Evolutionary conservation across 2,113 vertebrate species (phyloP), one percentile per base, ranked within the genome.

Genomic region (Labeo rohita): DNA sequence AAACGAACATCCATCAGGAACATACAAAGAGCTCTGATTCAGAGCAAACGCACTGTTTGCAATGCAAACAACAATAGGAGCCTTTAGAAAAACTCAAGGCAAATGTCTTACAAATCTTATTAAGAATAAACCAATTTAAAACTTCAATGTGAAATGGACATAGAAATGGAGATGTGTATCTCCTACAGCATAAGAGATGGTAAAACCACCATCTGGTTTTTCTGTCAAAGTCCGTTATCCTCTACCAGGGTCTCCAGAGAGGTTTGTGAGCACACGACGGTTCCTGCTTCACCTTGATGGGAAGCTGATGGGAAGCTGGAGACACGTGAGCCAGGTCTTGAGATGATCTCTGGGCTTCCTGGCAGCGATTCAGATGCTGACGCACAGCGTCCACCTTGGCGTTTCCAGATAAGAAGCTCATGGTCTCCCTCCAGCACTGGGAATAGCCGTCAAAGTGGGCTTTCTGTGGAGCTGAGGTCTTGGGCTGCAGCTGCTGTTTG

Each of bases 241-340:
- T 92, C 92, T 95, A 94, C 95, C 95, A 96, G 4, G 95, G 95
- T 84, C 95, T 95, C 96, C 95, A 96, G 86, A 96, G 89, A 16
- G 92, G 12, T 0, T 63, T 86, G 72, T 52, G 89, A 6, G 82
- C 45, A 21, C 78, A 52, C 7, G 75, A 52, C 7, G 78, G 47
- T 72, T 52, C 86, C 10, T 91, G 92, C 88, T 94, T 95, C 72
- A 91, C 0, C 86, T 80, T 45, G 87, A 61, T 16, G 90, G 74
- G 28, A 28, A 28, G 12, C 84, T 86, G 86, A 43, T 0, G 86
- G 21, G 18, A 47, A 63, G 43, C 65, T 10, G 83, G 80, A 56
- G 66, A 50, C 23, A 79, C 43, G 0, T 80, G 84, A 0, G 18
- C 68, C 0, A 2, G 0, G 36, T 18, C 43, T 0, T 85, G 89